Conservation (phyloP, 1,140 invertebrate species). For the Cyclargus thomasi region DNA sequence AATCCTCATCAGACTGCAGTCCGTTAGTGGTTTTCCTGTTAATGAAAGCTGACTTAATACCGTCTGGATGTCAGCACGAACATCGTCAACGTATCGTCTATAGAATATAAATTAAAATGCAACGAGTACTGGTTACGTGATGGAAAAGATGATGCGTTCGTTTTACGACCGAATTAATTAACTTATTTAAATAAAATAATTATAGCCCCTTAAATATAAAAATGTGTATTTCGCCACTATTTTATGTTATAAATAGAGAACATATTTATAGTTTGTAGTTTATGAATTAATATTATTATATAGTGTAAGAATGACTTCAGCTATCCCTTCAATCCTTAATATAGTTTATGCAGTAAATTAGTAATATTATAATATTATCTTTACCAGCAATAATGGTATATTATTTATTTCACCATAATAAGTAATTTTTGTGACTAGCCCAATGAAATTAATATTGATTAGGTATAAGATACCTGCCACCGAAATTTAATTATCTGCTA, state of each 20-base stretch:
- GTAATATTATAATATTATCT: too few relatives aligned
- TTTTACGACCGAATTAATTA: constrained; percentile 8
- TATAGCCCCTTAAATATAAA: not conserved
- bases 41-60: constrained; percentile 18
- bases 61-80: constrained; percentile 5
- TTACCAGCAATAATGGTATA: not conserved
- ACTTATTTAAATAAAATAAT: constrained; percentile 1
- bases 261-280: too few relatives aligned
- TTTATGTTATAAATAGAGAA: not conserved
- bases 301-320: too few relatives aligned
- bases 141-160: not conserved
- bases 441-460: not conserved
- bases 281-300: too few relatives aligned
- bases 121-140: not conserved
- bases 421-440: too few relatives aligned
- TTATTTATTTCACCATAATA: not conserved
- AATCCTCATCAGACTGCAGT: constrained; percentile 23
- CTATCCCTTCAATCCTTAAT: too few relatives aligned
- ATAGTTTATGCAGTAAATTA: too few relatives aligned
- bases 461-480: not conserved
- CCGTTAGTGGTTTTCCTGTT: constrained; percentile 17
- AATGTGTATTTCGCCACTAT: not conserved
- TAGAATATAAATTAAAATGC: constrained; percentile 8
- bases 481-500: not conserved
- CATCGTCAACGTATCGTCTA: not conserved